Evolutionary conservation across 1,140 invertebrate genomes (phyloP).

Genomic region (Solenopsis fugax): DNA sequence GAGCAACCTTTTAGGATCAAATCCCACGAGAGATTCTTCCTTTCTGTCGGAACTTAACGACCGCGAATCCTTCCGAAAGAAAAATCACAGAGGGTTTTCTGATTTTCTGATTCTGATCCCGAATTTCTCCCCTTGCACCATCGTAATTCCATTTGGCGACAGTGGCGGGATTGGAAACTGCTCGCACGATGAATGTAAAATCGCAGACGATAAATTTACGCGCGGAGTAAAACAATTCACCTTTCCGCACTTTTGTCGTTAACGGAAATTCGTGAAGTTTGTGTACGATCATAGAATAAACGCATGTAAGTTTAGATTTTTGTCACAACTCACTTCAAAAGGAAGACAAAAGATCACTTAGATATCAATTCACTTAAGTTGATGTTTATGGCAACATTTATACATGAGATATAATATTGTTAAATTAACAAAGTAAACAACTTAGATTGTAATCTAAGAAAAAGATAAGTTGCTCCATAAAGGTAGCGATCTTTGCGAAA

Average conservation of each 20-base stretch:
- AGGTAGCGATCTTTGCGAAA: neutral
- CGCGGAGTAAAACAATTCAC: constrained; percentile 34
- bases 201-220: constrained; percentile 49
- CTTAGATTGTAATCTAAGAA: neutral
- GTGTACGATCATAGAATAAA: constrained; percentile 20
- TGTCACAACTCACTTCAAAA: neutral
- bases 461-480: neutral
- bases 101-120: constrained; percentile 59
- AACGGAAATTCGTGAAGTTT: constrained; percentile 4
- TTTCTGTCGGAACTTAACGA: constrained; percentile 44
- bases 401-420: neutral
- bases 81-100: constrained; percentile 44
- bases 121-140: constrained; percentile 21
- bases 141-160: constrained; percentile 56
- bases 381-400: neutral
- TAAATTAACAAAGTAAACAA: neutral
- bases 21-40: constrained; percentile 1
- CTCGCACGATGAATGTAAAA: constrained; percentile 43
- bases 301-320: neutral
- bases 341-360: neutral
- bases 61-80: constrained; percentile 21
- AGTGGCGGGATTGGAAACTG: constrained; percentile 49
- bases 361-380: neutral
- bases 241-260: constrained; percentile 34
- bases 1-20: constrained; percentile 24